Percentiles rank a stretch among this genome's conserved stretches.
Conservation (phyloP, 2,113 vertebrate species). For the Neotragus moschatus region DNA sequence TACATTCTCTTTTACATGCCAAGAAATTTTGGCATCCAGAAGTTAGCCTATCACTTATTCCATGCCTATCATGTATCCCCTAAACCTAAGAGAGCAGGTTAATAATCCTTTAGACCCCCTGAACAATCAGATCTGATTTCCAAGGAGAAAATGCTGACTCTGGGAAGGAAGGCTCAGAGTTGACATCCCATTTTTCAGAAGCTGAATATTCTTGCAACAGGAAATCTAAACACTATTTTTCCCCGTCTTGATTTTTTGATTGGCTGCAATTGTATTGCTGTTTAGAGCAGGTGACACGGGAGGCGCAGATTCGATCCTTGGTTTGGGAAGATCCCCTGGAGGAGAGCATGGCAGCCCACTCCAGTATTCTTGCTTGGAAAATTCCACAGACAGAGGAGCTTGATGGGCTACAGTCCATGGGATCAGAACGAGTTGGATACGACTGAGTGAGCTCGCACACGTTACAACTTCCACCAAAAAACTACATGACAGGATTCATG, state of each 20-base stretch:
- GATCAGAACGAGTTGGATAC: background rate
- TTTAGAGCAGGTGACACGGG: background rate
- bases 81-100: background rate
- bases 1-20: background rate
- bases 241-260: background rate
- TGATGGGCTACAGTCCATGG: background rate
- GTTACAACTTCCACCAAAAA: background rate
- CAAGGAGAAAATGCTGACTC: background rate
- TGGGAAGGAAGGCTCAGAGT: background rate
- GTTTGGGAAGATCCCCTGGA: background rate
- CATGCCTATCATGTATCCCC: background rate
- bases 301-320: background rate
- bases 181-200: background rate
- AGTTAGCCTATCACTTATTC: background rate
- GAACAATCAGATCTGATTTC: background rate
- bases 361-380: background rate
- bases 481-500: background rate
- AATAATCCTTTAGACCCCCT: background rate
- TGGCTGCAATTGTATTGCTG: background rate
- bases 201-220: background rate
- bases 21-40: constrained; percentile 1
- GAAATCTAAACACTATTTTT: background rate
- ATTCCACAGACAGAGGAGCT: background rate
- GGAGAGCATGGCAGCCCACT: background rate
- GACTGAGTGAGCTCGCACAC: background rate